Evolutionary conservation across 2,797 vertebrate genomes (phyloP).

Genomic region (Manis crassicaudata): DNA sequence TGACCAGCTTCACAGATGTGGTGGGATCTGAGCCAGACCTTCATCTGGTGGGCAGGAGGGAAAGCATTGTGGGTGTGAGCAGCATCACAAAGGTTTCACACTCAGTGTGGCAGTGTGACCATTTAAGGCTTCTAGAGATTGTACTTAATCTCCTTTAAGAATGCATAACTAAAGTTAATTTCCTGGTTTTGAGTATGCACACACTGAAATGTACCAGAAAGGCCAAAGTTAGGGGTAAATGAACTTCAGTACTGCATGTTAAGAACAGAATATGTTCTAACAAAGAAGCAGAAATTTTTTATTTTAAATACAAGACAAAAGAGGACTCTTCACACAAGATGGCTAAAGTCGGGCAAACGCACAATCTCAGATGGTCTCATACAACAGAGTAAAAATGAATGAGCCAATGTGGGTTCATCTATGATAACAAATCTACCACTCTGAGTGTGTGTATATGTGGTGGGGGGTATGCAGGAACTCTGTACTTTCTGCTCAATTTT

Average conservation of each 20-base stretch:
- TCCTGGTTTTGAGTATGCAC: neutral
- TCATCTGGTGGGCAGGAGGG: neutral
- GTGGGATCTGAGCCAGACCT: neutral
- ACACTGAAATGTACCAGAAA: neutral
- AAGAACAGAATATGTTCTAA: constrained; percentile 54
- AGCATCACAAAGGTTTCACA: neutral
- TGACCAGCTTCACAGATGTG: neutral
- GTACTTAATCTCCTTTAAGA: constrained; percentile 1
- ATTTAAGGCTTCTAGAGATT: neutral
- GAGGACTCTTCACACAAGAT: constrained; percentile 30
- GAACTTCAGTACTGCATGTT: neutral
- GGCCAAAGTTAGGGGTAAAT: constrained; percentile 56
- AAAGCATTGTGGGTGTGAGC: neutral
- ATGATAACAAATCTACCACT: neutral
- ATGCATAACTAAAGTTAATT: constrained; percentile 24
- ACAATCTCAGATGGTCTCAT: neutral
- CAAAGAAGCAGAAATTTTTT: constrained; percentile 25
- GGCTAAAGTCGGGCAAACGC: neutral
- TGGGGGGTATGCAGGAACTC: neutral
- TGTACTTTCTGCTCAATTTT: constrained; percentile 14
- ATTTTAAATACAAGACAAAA: constrained; percentile 56
- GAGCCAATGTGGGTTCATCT: neutral
- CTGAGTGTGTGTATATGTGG: neutral
- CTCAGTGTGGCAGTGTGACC: neutral
- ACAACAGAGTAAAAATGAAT: constrained; percentile 4